Evolutionary conservation across 2,888 invertebrate species (phyloP), one percentile per base, ranked within the genome.

Genomic region (Epirrhoe tristata): DNA sequence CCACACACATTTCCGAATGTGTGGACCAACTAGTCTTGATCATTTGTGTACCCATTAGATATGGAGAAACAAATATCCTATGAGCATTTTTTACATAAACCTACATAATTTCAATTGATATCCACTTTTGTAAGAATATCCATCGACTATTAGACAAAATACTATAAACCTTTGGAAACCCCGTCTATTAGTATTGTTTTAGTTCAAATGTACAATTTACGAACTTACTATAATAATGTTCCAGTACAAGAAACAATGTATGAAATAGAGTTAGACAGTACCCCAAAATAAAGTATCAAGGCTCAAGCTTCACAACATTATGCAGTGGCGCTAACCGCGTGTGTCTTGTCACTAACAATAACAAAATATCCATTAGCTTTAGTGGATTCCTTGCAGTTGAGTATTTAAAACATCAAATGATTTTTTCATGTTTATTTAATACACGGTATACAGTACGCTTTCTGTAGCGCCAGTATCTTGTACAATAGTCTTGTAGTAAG

Each of bases 361-460:
- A 93, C 91, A 94, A 86, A 90, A 93, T 90, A 92, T 93, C 93
- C 93, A 94, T 94, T 94, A 94, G 91, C 90, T 84, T 81, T 89
- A 90, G 91, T 91, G 89, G 86, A 81, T 85, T 83, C 78, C 78
- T 76, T 76, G 72, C 74, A 55, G 54, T 67, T 58, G 69, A 76
- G 74, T 76, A 76, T 76, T 76, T 63, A 78, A 79, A 80, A 81
- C 74, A 77, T 76, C 69, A 73, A 77, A 76, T 73, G 68, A 69
- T 69, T 67, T 68, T 74, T 69, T 69, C 63, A 34, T 73, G 75
- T 71, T 73, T 71, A 70, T 70, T 64, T 67, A 69, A 64, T 69
- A 70, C 57, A 63, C 64, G 14, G 66, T 64, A 63, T 63, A 58
- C 67, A 59, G 58, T 60, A 63, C 36, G 14, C 6, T 16, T 50